Percentiles rank a stretch among this genome's conserved stretches.
Evolutionary conservation across 2,113 vertebrate genomes (phyloP).

Genomic region (Tor tambroides): DNA sequence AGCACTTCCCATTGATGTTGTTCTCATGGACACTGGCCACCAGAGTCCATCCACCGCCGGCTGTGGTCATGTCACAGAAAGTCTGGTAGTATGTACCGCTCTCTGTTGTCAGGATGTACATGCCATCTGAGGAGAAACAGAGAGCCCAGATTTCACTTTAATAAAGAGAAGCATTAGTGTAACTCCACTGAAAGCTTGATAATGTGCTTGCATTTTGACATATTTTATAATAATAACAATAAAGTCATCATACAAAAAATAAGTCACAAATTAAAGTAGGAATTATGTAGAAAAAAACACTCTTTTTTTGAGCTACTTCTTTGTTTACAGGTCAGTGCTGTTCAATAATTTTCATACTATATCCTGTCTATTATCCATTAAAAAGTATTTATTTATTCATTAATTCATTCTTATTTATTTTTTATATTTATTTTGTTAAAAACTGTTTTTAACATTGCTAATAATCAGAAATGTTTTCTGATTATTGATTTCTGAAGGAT

Average conservation of each 20-base stretch:
- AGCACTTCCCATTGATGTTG: constrained; percentile 67
- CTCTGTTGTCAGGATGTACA: constrained; percentile 53
- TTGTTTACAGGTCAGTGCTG: too few species aligned
- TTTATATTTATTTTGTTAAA: too few species aligned
- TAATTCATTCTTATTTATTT: too few species aligned
- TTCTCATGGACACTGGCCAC: constrained; percentile 76
- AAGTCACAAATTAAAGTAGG: background rate
- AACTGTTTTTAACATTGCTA: too few species aligned
- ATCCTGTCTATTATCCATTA: too few species aligned
- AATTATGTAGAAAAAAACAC: too few species aligned
- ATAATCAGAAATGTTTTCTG: background rate
- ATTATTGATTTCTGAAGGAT: background rate
- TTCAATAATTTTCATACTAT: too few species aligned
- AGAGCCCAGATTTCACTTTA: background rate
- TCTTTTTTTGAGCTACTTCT: too few species aligned
- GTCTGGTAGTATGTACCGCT: constrained; percentile 65
- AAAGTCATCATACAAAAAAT: background rate
- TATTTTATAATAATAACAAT: background rate
- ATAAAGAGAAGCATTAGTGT: too few species aligned
- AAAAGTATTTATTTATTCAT: too few species aligned
- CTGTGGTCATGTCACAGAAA: constrained; percentile 76
- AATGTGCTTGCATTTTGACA: background rate
- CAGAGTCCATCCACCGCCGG: constrained; percentile 72
- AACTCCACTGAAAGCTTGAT: background rate
- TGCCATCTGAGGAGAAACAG: constrained; percentile 47